These are phyloP conservation scores for Vesta saturnalis DNA, from an alignment of 2,888 invertebrate species.

Conservation along the genomic window DNA sequence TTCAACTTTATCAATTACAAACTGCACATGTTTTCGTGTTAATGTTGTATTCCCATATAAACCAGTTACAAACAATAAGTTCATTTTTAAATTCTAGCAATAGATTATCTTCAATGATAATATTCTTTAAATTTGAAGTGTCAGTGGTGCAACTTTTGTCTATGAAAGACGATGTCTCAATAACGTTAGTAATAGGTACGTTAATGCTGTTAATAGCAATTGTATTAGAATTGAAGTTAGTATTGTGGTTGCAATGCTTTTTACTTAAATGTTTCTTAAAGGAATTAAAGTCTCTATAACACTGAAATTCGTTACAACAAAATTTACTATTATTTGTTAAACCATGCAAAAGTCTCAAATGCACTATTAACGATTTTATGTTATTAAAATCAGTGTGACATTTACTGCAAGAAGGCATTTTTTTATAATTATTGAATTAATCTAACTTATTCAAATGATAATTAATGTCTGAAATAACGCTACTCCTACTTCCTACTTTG, in stretches of 20 bases:
- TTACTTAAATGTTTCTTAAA: neutral
- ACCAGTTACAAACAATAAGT: constrained; percentile 1
- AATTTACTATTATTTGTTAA: neutral
- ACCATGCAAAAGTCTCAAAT: neutral
- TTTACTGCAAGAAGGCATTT: neutral
- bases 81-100: neutral
- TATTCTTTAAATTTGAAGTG: neutral
- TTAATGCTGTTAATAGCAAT: neutral
- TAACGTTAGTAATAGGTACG: neutral
- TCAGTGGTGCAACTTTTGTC: neutral
- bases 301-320: neutral
- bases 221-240: neutral
- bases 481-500: too few species aligned
- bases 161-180: neutral
- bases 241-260: neutral
- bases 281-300: neutral
- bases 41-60: neutral
- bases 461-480: too few species aligned
- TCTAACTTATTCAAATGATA: neutral
- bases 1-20: too few species aligned
- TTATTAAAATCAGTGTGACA: neutral
- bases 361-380: neutral
- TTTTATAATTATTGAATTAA: neutral
- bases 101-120: neutral
- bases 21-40: too few species aligned